Percentiles rank a stretch among this genome's conserved stretches.
Conservation (phyloP, 35 echinoderm and acorn worm genomes). For the Ophiothrix spiculata region DNA sequence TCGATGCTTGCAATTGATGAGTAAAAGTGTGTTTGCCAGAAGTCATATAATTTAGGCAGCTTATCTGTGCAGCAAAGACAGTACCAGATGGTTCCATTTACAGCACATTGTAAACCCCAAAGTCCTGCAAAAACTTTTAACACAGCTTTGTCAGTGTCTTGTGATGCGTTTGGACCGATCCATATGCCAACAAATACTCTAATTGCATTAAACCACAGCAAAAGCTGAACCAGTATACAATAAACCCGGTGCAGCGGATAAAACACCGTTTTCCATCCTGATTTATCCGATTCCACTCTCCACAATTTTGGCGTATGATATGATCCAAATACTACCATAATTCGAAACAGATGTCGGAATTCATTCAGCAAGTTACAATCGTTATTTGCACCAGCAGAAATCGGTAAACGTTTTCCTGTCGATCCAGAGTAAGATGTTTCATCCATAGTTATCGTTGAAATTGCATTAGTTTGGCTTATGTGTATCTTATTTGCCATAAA, state of each 20-base stretch:
- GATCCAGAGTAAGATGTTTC: no score
- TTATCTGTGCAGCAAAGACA: background rate
- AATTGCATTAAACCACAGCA: background rate
- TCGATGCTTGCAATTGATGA: background rate
- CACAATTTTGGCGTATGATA: background rate
- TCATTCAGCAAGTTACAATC: background rate
- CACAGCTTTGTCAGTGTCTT: background rate
- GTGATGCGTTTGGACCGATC: background rate
- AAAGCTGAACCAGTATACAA: background rate
- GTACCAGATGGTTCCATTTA: background rate
- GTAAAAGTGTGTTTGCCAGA: background rate
- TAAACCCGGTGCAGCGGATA: background rate
- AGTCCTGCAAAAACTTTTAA: background rate
- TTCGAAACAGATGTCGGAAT: no score
- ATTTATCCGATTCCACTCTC: background rate
- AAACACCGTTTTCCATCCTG: background rate
- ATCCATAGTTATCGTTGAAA: no score
- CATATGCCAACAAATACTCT: background rate
- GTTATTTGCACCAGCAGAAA: background rate
- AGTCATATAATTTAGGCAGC: background rate
- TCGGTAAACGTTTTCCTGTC: no score
- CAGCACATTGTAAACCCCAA: background rate
- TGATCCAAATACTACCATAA: no score
- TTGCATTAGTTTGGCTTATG: no score
- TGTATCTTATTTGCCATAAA: no score